Conservation (phyloP, 2,113 vertebrate genomes). For the Gobius niger region DNA sequence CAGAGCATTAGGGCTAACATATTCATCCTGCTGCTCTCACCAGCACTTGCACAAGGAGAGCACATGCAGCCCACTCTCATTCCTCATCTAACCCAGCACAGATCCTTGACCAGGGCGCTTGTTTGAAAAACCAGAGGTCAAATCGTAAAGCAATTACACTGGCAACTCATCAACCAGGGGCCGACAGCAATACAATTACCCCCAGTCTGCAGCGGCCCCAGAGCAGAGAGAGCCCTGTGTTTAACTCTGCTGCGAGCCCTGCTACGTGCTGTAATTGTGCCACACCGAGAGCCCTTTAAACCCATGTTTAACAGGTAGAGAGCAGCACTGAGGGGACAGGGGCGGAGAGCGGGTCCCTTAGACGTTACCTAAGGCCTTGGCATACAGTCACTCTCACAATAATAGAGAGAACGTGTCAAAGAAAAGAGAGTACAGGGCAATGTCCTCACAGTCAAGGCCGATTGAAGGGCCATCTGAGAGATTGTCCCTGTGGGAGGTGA, state of each 20-base stretch:
- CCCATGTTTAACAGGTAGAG: constrained; percentile 63
- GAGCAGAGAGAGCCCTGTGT: constrained; percentile 42
- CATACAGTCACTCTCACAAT: constrained; percentile 21
- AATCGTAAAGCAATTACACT: constrained; percentile 69
- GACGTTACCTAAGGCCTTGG: constrained; percentile 53
- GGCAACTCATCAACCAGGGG: constrained; percentile 68
- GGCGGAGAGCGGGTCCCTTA: constrained; percentile 47
- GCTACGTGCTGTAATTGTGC: constrained; percentile 51
- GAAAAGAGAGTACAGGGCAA: constrained; percentile 32
- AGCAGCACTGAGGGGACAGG: constrained; percentile 29
- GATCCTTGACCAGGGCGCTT: constrained; percentile 67
- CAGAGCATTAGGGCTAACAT: constrained; percentile 28
- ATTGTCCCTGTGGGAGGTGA: constrained; percentile 37
- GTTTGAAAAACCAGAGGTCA: constrained; percentile 71
- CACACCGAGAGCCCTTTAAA: constrained; percentile 64
- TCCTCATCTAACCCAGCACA: constrained; percentile 49
- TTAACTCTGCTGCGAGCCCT: constrained; percentile 53
- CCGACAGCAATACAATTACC: constrained; percentile 74
- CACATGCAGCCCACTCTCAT: constrained; percentile 34
- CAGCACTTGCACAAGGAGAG: constrained; percentile 15
- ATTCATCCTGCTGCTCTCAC: constrained; percentile 38
- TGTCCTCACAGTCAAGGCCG: constrained; percentile 43
- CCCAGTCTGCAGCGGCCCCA: constrained; percentile 45
- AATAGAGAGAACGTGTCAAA: constrained; percentile 35
- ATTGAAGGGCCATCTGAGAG: constrained; percentile 28